phyloP scores from a whole-genome alignment of 2,113 vertebrate species.

The Gambusia holbrooki region DNA sequence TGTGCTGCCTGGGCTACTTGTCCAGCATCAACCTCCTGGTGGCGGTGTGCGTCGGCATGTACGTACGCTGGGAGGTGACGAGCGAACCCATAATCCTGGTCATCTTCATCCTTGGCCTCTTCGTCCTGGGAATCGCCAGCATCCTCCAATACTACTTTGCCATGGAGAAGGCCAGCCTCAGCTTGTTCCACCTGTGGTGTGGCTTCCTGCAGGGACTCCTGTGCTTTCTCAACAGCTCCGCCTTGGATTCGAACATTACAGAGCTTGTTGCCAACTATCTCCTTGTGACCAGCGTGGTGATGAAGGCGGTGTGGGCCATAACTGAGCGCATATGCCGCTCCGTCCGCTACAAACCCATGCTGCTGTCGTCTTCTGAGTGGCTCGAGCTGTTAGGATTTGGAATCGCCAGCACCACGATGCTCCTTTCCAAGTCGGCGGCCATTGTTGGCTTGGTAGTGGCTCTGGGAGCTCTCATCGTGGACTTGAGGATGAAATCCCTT shows the following conservation, averaged over 20 bases:
- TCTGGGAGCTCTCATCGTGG: slow-evolving; percentile 89
- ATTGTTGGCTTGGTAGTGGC: slow-evolving; percentile 88
- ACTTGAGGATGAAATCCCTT: slow-evolving; percentile 96
- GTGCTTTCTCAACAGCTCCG: slow-evolving; percentile 90
- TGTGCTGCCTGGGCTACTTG: slow-evolving; percentile 92
- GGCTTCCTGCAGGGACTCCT: slow-evolving; percentile 96
- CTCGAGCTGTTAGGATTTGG: slow-evolving; percentile 93
- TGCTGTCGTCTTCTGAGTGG: slow-evolving; percentile 89
- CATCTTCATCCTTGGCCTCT: slow-evolving; percentile 96
- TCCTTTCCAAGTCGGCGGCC: slow-evolving; percentile 86
- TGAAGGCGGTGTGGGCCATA: slow-evolving; percentile 86
- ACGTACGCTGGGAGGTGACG: slow-evolving; percentile 95
- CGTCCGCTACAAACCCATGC: slow-evolving; percentile 82
- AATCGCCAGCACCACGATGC: slow-evolving; percentile 92
- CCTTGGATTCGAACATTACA: slow-evolving; percentile 86
- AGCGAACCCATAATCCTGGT: slow-evolving; percentile 90
- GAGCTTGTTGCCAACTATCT: slow-evolving; percentile 93
- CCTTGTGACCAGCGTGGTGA: slow-evolving; percentile 86
- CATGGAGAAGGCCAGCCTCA: slow-evolving; percentile 94
- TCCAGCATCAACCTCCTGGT: slow-evolving; percentile 90
- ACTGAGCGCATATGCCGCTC: slow-evolving; percentile 90
- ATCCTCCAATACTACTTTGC: slow-evolving; percentile 98
- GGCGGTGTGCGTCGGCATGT: slow-evolving; percentile 94
- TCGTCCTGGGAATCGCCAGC: slow-evolving; percentile 94
- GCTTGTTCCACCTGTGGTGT: slow-evolving; percentile 95